A percentile compares a stretch with the other conserved stretches of the same genome.
Conservation (phyloP, 2,797 vertebrate species). For the Rhadinocentrus ornatus region DNA sequence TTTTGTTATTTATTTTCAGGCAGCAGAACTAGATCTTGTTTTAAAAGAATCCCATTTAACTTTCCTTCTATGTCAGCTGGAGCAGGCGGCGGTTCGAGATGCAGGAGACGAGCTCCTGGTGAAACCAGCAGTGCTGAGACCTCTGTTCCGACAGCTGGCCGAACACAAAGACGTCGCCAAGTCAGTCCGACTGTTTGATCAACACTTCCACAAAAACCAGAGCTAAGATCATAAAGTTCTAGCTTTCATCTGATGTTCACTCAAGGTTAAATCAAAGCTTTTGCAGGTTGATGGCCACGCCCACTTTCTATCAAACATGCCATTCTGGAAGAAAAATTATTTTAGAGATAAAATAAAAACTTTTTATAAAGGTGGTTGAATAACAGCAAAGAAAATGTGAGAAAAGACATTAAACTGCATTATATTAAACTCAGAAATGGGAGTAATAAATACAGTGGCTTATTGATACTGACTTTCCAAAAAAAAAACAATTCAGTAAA, state of each 20-base stretch:
- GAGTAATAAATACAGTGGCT: too few relatives aligned
- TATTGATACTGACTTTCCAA: too few relatives aligned
- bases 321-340: too few relatives aligned
- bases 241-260: too few relatives aligned
- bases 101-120: slow-evolving; percentile 79
- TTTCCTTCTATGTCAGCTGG: slow-evolving; percentile 70
- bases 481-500: too few relatives aligned
- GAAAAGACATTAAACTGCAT: not conserved
- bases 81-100: slow-evolving; percentile 79
- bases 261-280: too few relatives aligned
- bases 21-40: not conserved
- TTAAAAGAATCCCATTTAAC: too few relatives aligned
- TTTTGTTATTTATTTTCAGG: accelerated
- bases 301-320: too few relatives aligned
- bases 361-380: not conserved
- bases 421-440: not conserved
- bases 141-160: slow-evolving; percentile 82
- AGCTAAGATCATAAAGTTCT: too few relatives aligned
- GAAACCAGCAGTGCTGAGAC: slow-evolving; percentile 76
- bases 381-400: not conserved
- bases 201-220: not conserved
- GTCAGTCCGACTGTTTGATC: slow-evolving; percentile 46
- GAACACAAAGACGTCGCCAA: slow-evolving; percentile 88
- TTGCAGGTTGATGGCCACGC: too few relatives aligned
- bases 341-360: too few relatives aligned